Conservation (phyloP, 2,888 invertebrate genomes). For the Athalia rosae region DNA sequence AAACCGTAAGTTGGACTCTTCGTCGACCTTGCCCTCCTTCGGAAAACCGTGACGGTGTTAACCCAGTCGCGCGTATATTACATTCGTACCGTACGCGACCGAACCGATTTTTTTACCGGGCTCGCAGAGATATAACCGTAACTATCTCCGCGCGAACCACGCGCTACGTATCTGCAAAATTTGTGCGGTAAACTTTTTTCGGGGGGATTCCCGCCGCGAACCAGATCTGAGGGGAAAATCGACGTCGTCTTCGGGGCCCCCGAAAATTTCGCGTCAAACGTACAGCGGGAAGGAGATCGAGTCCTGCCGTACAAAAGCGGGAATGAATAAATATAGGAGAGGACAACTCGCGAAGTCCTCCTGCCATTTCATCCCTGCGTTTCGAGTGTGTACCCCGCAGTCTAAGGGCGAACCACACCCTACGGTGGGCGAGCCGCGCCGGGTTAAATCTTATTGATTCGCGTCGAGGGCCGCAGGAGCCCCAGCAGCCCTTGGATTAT, state of each 20-base stretch:
- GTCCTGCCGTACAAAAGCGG: too few relatives aligned
- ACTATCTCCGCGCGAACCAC: neutral
- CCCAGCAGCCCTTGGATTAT: constrained; percentile 40
- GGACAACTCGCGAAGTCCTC: neutral
- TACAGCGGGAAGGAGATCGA: too few relatives aligned
- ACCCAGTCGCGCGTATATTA: neutral
- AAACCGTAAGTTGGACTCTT: neutral
- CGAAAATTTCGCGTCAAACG: too few relatives aligned
- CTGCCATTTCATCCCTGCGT: neutral
- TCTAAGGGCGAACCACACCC: constrained; percentile 44
- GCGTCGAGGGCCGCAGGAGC: constrained; percentile 36
- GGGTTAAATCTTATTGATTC: constrained; percentile 45
- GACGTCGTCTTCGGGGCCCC: too few relatives aligned
- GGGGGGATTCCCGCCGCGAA: too few relatives aligned
- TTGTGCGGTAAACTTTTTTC: too few relatives aligned
- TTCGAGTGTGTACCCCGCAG: constrained; percentile 5
- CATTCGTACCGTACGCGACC: neutral
- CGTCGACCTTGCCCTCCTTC: constrained; percentile 38
- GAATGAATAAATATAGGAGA: too few relatives aligned
- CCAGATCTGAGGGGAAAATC: too few relatives aligned
- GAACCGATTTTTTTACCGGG: neutral
- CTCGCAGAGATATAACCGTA: neutral
- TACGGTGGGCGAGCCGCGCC: constrained; percentile 33
- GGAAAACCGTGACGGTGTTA: neutral
- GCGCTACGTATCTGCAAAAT: too few relatives aligned